Conservation (phyloP, 2,888 invertebrate species). For the Hyposoter dolosus region DNA sequence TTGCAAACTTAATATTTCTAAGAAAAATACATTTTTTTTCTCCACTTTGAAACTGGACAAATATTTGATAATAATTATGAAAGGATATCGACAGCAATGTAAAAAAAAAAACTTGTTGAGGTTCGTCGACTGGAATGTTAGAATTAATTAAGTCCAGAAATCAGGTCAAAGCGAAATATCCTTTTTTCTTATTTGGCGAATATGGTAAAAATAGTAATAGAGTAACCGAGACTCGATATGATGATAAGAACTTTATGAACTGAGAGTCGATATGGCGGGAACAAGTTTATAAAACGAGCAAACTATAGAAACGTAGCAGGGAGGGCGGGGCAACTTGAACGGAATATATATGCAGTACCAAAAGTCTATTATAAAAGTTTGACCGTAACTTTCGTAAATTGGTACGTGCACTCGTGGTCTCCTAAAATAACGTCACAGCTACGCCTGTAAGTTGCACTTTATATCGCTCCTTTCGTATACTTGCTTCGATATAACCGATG, state of each 20-base stretch:
- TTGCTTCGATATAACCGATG: constrained; percentile 3
- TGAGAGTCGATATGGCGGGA: constrained; percentile 47
- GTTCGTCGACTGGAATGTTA: no score
- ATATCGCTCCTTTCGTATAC: constrained; percentile 42
- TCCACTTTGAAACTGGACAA: no score
- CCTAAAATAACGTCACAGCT: constrained; percentile 67
- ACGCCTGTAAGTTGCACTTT: constrained; percentile 61
- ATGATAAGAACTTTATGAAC: constrained; percentile 51
- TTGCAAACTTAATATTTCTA: no score
- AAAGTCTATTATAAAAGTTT: constrained; percentile 66
- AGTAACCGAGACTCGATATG: constrained; percentile 40
- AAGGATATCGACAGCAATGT: background rate
- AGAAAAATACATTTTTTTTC: no score
- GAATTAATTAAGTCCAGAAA: background rate
- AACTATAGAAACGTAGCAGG: constrained; percentile 23
- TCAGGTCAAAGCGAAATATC: background rate
- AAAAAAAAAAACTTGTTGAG: background rate
- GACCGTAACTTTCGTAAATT: constrained; percentile 67
- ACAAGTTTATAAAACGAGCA: constrained; percentile 48
- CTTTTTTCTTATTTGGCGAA: background rate
- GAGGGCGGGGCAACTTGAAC: constrained; percentile 23
- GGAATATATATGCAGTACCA: constrained; percentile 50
- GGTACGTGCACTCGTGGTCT: constrained; percentile 63
- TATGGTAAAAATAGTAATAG: background rate
- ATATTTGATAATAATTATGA: background rate